Conservation (phyloP, 2,113 vertebrate species). For the Callaeas wilsoni region DNA sequence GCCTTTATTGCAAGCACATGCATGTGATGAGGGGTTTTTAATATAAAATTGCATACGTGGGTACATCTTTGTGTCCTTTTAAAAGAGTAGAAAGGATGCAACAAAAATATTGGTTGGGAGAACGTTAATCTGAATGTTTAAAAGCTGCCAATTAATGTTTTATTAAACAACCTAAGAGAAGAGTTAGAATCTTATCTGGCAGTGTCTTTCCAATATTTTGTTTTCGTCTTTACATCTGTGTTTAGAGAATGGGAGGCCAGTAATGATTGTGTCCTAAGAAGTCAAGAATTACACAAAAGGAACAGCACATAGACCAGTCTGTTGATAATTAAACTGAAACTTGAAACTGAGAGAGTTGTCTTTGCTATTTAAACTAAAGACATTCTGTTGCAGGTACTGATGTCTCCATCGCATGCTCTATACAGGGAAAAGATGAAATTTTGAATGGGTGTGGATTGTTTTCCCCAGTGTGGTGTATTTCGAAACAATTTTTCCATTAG, state of each 20-base stretch:
- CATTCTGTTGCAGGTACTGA: background rate
- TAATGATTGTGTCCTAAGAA: background rate
- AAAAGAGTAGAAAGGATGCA: background rate
- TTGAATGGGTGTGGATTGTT: background rate
- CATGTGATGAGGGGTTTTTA: background rate
- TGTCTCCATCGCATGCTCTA: background rate
- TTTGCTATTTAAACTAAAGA: background rate
- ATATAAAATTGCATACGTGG: background rate
- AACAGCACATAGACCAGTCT: background rate
- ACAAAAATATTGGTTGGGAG: background rate
- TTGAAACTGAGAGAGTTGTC: background rate
- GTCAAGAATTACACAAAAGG: background rate
- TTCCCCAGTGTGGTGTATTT: background rate
- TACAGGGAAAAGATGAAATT: background rate
- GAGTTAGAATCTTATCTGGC: background rate
- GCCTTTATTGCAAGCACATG: background rate
- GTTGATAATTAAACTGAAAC: background rate
- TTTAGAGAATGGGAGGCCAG: background rate
- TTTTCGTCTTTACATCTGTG: background rate
- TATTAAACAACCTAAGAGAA: background rate
- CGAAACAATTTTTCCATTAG: background rate
- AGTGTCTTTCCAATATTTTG: background rate
- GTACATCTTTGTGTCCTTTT: background rate
- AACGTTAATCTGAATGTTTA: background rate
- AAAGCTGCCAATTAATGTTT: background rate